Evolutionary conservation across 2,888 invertebrate species (phyloP), one percentile per base, ranked within the genome.

Genomic region (Nymphalis c-album): DNA sequence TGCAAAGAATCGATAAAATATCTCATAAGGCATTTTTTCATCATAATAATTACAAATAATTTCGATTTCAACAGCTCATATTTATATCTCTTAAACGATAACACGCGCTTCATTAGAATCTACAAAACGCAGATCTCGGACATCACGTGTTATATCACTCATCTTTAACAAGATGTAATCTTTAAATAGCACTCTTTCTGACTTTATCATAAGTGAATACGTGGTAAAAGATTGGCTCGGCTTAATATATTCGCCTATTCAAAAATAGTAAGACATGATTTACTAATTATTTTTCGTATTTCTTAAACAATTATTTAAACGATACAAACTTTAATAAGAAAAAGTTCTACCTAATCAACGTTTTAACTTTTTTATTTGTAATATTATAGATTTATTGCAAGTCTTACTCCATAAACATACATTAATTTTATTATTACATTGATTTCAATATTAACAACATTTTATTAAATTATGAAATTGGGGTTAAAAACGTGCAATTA

Each of bases 121-220:
- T 46, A 1, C 20, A 45, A 26, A 64, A 55, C 60, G 55, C 46
- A 57, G 17, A 40, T 59, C 60, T 50, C 13, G 35, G n/a, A 45
- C 62, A 48, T 22, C 50, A 63, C 60, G 66, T 60, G 66, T 46
- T 66, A 48, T 66, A 69, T 69, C 69, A 40, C 57, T 67, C 66
- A 67, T 67, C 69, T 60, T 51, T 22, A 55, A 59, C 45, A 17
- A 69, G 66, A 69, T 66, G 66, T 53, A 17, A 63, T 57, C 66
- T 60, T 60, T 50, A 63, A 63, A 69, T 67, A 57, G 22, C 50
- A 20, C 48, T 26, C 31, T 57, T 46, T 20, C 17, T 22, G 22
- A 22, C 5, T 51, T 51, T 51, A 51, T 51, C 51, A 22, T 31
- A 35, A n/a, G 45, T 20, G 40, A 46, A 45, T 35, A 46, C 6